phyloP scores from a whole-genome alignment of 2,888 invertebrate genomes.

The Omphaloscelis lunosa region DNA sequence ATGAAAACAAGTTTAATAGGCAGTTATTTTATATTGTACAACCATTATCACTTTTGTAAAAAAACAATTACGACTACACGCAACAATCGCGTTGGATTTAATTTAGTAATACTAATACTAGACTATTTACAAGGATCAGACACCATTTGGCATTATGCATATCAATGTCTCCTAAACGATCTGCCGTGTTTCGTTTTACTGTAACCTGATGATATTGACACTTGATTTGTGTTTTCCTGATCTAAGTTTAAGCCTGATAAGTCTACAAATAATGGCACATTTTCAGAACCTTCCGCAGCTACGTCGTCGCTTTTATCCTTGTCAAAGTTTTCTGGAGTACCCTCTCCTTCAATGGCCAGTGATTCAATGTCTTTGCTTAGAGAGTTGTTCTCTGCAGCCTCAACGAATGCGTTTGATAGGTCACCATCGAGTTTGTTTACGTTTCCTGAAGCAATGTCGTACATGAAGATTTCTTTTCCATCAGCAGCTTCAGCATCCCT shows the following conservation, averaged over 20 bases:
- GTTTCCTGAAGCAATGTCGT: slow-evolving; percentile 93
- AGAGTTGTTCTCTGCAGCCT: slow-evolving; percentile 96
- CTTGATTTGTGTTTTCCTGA: slow-evolving; percentile 81
- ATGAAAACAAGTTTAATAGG: slow-evolving; percentile 69
- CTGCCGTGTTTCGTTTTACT: slow-evolving; percentile 90
- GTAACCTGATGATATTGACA: slow-evolving; percentile 88
- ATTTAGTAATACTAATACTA: slow-evolving; percentile 89
- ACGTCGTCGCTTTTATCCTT: slow-evolving; percentile 76
- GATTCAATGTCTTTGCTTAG: slow-evolving; percentile 92
- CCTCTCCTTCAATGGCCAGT: slow-evolving; percentile 89
- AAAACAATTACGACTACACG: slow-evolving; percentile 84
- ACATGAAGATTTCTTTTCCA: slow-evolving; percentile 96
- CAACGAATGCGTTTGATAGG: slow-evolving; percentile 95
- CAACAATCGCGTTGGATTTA: slow-evolving; percentile 85
- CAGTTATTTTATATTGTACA: slow-evolving; percentile 88
- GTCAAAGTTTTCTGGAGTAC: slow-evolving; percentile 84
- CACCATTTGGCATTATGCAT: slow-evolving; percentile 73
- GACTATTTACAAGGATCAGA: slow-evolving; percentile 86
- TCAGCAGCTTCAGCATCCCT: slow-evolving; percentile 87
- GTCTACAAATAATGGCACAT: slow-evolving; percentile 90
- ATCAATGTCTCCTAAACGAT: slow-evolving; percentile 85
- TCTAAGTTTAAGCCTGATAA: slow-evolving; percentile 86
- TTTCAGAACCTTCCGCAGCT: slow-evolving; percentile 85
- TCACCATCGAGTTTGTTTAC: slow-evolving; percentile 95
- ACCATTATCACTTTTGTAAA: slow-evolving; percentile 88